These are phyloP conservation scores for Germaria angustata DNA, from an alignment of 2,888 invertebrate genomes.

Conservation along the genomic window DNA sequence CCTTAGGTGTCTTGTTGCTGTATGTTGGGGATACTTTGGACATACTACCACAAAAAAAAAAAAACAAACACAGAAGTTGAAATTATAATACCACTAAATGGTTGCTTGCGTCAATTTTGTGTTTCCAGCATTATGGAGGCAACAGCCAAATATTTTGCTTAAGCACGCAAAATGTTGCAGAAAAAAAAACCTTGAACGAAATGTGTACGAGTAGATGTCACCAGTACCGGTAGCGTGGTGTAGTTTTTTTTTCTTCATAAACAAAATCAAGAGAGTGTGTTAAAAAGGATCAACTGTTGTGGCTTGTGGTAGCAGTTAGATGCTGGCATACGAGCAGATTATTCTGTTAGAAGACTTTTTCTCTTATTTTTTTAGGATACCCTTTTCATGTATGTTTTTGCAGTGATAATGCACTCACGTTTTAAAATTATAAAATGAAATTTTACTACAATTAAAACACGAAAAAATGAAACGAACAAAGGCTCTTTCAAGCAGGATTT, in stretches of 20 bases:
- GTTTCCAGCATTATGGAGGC: constrained; percentile 24
- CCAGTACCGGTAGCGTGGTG: not conserved
- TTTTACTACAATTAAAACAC: constrained; percentile 43
- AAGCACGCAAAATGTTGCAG: constrained; percentile 55
- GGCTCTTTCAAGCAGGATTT: constrained; percentile 7
- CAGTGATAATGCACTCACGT: constrained; percentile 63
- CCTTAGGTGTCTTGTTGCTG: not conserved
- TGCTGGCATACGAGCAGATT: constrained; percentile 34
- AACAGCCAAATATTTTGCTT: constrained; percentile 49
- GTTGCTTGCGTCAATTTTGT: constrained; percentile 36
- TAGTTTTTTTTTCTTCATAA: not conserved
- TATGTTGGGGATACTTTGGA: not conserved
- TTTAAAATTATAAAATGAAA: constrained; percentile 61
- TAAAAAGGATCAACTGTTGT: constrained; percentile 35
- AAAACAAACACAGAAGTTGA: not conserved
- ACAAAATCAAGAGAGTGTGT: constrained; percentile 34
- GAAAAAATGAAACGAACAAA: not conserved
- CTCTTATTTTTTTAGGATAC: constrained; percentile 12
- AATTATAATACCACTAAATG: constrained; percentile 60
- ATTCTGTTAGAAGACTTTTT: constrained; percentile 16
- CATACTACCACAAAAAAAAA: not conserved
- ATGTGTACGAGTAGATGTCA: not conserved
- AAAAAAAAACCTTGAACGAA: not conserved
- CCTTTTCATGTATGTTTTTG: constrained; percentile 43
- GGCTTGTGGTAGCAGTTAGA: constrained; percentile 31